Evolutionary conservation across 1,140 invertebrate genomes (phyloP).

Genomic region (silkworm (Bombyx mori)): DNA sequence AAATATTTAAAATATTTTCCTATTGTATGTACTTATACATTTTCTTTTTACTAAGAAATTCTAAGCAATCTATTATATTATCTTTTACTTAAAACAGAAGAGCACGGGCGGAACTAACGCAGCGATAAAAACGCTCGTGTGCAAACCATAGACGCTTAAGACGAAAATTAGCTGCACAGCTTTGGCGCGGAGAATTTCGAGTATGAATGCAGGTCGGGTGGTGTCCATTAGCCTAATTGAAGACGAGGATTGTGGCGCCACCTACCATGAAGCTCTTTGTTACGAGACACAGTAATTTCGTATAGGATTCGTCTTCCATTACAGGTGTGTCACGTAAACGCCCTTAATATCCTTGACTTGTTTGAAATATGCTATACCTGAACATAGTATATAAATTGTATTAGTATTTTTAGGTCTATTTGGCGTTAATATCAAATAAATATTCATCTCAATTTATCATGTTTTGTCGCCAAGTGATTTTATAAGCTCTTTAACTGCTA

Average conservation of each 20-base stretch:
- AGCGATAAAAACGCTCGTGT: neutral
- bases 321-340: no score
- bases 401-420: neutral
- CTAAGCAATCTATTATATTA: no score
- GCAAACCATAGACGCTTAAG: slow-evolving; percentile 38
- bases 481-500: no score
- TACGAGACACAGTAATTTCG: slow-evolving; percentile 9
- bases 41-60: no score
- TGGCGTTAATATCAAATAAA: neutral
- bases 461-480: no score
- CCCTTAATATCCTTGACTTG: slow-evolving; percentile 1
- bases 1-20: no score
- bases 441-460: neutral
- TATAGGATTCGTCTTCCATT: no score
- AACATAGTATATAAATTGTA: neutral
- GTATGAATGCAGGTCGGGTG: slow-evolving; percentile 61
- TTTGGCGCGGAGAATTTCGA: slow-evolving; percentile 49
- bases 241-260: slow-evolving; percentile 35
- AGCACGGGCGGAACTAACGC: no score
- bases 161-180: slow-evolving; percentile 59
- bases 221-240: slow-evolving; percentile 65
- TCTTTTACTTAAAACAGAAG: no score
- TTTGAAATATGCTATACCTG: slow-evolving; percentile 1
- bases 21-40: no score
- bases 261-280: slow-evolving; percentile 42